phyloP scores from a whole-genome alignment of 2,113 vertebrate genomes.

The Neolamprologus variostigma region DNA sequence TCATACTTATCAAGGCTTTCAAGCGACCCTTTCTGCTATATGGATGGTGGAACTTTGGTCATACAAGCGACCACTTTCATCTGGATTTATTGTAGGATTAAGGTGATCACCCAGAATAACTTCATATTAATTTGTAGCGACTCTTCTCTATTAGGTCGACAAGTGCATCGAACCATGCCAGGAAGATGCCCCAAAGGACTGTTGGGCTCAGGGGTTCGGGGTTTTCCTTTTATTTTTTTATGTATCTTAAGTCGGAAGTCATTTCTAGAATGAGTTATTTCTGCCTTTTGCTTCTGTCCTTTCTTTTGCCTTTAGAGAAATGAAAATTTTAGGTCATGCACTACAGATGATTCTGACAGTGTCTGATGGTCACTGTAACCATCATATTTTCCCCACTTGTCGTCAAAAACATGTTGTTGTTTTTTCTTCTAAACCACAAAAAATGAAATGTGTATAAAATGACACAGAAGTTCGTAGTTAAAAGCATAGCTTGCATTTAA shows the following conservation, averaged over 20 bases:
- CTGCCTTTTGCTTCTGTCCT: neutral
- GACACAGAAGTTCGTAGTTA: accelerated
- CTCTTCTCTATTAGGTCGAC: neutral
- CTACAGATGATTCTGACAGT: neutral
- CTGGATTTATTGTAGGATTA: neutral
- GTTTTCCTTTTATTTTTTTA: neutral
- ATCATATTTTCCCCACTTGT: neutral
- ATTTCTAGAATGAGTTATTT: neutral
- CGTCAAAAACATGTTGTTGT: neutral
- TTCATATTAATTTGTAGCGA: neutral
- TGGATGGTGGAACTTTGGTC: neutral
- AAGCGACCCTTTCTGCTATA: neutral
- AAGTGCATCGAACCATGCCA: neutral
- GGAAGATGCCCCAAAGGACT: neutral
- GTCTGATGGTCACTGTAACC: neutral
- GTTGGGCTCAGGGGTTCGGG: neutral
- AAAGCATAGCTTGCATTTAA: neutral
- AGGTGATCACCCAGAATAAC: neutral
- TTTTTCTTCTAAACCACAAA: neutral
- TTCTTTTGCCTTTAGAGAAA: neutral
- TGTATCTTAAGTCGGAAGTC: neutral
- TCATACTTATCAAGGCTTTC: neutral
- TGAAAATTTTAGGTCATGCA: neutral
- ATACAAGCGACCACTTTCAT: neutral
- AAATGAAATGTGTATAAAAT: neutral